Percentiles rank a stretch among this genome's conserved stretches.
Evolutionary conservation across 64 coral and sea anemone genomes (phyloP).

Genomic region (Platygyra sinensis): DNA sequence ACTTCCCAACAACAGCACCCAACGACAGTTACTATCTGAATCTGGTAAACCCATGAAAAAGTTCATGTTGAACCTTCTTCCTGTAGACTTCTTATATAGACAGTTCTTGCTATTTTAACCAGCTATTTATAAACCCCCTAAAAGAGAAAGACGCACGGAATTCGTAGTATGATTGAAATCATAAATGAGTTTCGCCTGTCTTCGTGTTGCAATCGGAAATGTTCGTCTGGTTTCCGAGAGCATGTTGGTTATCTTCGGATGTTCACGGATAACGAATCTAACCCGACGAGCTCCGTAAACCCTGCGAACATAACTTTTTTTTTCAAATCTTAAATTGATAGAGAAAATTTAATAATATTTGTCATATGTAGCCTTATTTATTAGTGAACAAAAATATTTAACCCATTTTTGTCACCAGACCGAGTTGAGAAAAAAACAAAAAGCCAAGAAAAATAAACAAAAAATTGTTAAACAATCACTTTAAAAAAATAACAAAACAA

Average conservation of each 20-base stretch:
- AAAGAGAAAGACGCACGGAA: no score
- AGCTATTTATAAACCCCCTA: neutral
- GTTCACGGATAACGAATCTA: no score
- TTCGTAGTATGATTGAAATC: no score
- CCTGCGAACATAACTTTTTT: neutral
- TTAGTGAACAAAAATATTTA: neutral
- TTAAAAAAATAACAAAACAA: neutral
- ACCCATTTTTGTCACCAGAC: neutral
- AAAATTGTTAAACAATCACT: neutral
- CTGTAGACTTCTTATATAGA: neutral
- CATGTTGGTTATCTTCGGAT: neutral
- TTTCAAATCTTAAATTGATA: neutral
- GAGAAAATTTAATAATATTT: neutral
- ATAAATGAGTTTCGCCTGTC: no score
- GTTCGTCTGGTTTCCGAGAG: neutral
- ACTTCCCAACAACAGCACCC: neutral
- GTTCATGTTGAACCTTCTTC: conserved; percentile 33
- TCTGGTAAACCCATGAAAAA: neutral
- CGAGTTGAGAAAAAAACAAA: conserved; percentile 21
- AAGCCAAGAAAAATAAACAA: neutral
- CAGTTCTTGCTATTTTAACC: neutral
- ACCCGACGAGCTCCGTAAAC: neutral
- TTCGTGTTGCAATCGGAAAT: neutral
- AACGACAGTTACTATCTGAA: neutral
- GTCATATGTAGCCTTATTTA: neutral